Base-by-base conservation (phyloP, 2,797 vertebrate species). In the Acipenser ruthenus region DNA sequence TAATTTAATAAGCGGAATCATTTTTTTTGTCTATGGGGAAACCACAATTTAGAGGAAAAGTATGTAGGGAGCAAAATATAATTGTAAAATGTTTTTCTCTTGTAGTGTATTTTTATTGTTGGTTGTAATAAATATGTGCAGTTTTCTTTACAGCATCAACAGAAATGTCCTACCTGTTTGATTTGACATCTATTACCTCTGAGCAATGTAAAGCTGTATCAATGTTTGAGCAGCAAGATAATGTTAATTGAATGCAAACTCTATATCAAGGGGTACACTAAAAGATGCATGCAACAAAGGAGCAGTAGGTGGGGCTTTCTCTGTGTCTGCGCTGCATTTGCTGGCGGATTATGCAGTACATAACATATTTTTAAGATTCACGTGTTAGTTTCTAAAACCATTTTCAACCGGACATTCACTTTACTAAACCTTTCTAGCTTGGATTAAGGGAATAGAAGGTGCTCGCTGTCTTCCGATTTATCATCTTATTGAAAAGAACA, bases 81-180 rank as follows among this genome's bases (percentile, higher is more conserved):
- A 69, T 64, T 62, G 37, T 37, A 58, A 7, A 11, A n/a, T n/a
- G 12, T 58, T 58, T 58, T 11, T 13, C 15, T 58, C 55, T 78
- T 74, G 70, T 63, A 70, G 69, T 63, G 55, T 66, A 66, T 73
- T 60, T 69, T 61, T 55, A 56, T 58, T 11, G 12, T 7, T 58
- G 55, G 9, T 58, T 9, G 11, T 58, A 13, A 58, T 58, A 58
- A 58, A 58, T 58, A 58, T 37, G 4, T 7, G 15, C 12, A 58
- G 11, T 58, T 58, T 58, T 58, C 8, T n/a, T 58, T n/a, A 58
- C 55, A n/a, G 12, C n/a, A 58, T 4, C 7, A n/a, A 58, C 79
- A 88, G 84, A 84, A 84, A 80, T 68, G 73, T 83, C 74, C 77
- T 68, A 75, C 83, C 75, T 78, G 79, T 88, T 80, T 83, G 80